A percentile compares a stretch with the other conserved stretches of the same genome.
Conservation (phyloP, 64 coral and sea anemone species). For the Cladopsammia gracilis region DNA sequence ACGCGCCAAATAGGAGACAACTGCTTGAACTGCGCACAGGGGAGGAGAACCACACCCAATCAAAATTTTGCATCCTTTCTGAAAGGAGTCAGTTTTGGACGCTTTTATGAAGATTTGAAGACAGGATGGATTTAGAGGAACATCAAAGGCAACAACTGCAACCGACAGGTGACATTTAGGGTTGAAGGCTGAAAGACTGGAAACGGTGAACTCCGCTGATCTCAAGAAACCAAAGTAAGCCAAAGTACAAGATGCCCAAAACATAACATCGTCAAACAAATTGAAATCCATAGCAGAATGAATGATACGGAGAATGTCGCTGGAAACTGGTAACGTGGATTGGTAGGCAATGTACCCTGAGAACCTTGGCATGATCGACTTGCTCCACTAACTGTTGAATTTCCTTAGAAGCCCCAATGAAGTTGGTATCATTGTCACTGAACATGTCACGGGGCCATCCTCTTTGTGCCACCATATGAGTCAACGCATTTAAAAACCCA, state of each 20-base stretch:
- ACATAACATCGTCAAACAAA: not conserved
- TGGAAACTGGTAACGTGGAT: not conserved
- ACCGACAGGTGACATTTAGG: no score
- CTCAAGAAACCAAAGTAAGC: not conserved
- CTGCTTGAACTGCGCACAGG: not conserved
- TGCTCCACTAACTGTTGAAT: no score
- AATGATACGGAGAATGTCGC: not conserved
- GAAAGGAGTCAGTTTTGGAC: no score
- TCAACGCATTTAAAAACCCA: no score
- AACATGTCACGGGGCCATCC: not conserved
- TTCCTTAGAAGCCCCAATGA: no score
- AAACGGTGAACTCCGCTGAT: no score
- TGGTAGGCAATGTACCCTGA: not conserved
- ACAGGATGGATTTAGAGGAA: not conserved
- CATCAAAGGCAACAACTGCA: not conserved
- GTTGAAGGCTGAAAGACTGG: no score
- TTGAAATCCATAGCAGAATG: not conserved
- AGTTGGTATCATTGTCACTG: no score
- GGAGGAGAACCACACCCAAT: not conserved
- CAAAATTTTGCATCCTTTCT: no score
- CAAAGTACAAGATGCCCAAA: not conserved
- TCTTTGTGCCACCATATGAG: slow-evolving; percentile 2
- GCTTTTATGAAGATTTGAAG: not conserved
- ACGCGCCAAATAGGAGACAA: not conserved
- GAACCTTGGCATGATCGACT: not conserved